Conservation (phyloP, 2,113 vertebrate species). For the Ia io region DNA sequence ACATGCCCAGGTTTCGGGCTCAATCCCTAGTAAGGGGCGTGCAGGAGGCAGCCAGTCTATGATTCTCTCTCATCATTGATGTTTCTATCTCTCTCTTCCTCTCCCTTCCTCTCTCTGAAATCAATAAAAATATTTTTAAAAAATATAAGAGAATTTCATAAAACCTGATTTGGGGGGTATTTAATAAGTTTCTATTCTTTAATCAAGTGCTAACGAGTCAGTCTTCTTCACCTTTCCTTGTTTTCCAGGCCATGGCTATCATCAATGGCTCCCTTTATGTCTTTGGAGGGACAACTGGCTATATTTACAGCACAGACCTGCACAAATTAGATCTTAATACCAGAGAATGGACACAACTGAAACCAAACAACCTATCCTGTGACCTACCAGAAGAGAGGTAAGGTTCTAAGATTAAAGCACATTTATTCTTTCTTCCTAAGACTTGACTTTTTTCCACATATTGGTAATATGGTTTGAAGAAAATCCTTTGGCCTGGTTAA, state of each 20-base stretch:
- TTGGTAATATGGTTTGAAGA: neutral
- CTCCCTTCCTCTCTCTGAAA: too few relatives aligned
- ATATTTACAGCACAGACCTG: slow-evolving; percentile 97
- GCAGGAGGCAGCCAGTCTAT: too few relatives aligned
- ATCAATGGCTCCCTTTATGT: slow-evolving; percentile 97
- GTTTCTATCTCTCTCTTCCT: too few relatives aligned
- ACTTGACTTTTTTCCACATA: neutral
- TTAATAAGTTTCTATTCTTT: neutral
- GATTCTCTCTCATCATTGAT: too few relatives aligned
- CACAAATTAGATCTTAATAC: slow-evolving; percentile 97
- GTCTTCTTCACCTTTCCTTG: neutral
- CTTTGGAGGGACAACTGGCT: slow-evolving; percentile 97
- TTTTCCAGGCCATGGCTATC: slow-evolving; percentile 95
- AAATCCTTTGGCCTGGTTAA: neutral
- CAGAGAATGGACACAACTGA: slow-evolving; percentile 95
- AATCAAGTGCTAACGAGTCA: neutral
- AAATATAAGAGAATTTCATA: slow-evolving; percentile 19
- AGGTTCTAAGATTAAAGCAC: neutral
- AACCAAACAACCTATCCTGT: slow-evolving; percentile 94
- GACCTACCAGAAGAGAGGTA: slow-evolving; percentile 97
- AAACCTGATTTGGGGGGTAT: neutral
- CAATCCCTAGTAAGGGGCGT: too few relatives aligned
- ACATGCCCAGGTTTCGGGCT: too few relatives aligned
- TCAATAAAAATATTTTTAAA: slow-evolving; percentile 17
- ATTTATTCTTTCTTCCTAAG: neutral